phyloP scores from a whole-genome alignment of 2,888 invertebrate species.

The Lydus trimaculatus region DNA sequence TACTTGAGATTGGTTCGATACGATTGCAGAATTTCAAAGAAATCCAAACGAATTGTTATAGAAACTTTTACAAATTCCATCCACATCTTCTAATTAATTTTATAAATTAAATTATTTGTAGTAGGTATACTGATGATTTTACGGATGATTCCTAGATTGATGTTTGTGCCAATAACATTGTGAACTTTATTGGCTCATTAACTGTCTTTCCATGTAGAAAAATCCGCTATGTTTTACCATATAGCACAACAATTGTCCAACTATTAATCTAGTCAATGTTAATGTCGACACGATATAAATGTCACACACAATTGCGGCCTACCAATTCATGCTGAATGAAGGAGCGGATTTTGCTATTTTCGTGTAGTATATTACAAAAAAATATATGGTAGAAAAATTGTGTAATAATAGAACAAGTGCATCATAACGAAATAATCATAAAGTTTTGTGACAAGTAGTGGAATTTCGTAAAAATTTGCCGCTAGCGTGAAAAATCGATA shows the following conservation, averaged over 20 bases:
- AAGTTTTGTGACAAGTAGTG: neutral
- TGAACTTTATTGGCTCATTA: slow-evolving; percentile 32
- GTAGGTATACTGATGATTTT: too few relatives aligned
- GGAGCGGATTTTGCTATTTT: neutral
- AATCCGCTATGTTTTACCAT: slow-evolving; percentile 26
- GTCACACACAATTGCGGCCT: neutral
- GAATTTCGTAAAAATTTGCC: neutral
- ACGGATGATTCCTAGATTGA: neutral
- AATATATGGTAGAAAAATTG: too few relatives aligned
- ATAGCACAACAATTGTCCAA: slow-evolving; percentile 21
- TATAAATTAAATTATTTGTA: too few relatives aligned
- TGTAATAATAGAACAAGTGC: neutral
- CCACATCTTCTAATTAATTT: too few relatives aligned
- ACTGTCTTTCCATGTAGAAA: slow-evolving; percentile 28
- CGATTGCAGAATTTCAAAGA: slow-evolving; percentile 25
- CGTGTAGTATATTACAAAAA: neutral
- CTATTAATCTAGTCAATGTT: slow-evolving; percentile 16
- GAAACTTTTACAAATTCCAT: too few relatives aligned
- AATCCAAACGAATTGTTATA: neutral
- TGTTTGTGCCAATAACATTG: slow-evolving; percentile 18
- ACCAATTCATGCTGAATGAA: too few relatives aligned
- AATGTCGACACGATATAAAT: slow-evolving; percentile 14
- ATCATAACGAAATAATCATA: neutral
- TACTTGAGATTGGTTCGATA: slow-evolving; percentile 45
- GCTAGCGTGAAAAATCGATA: slow-evolving; percentile 1